Percentiles rank a stretch among this genome's conserved stretches.
Conservation (phyloP, 2,888 invertebrate species). For the Machimus rusticus region DNA sequence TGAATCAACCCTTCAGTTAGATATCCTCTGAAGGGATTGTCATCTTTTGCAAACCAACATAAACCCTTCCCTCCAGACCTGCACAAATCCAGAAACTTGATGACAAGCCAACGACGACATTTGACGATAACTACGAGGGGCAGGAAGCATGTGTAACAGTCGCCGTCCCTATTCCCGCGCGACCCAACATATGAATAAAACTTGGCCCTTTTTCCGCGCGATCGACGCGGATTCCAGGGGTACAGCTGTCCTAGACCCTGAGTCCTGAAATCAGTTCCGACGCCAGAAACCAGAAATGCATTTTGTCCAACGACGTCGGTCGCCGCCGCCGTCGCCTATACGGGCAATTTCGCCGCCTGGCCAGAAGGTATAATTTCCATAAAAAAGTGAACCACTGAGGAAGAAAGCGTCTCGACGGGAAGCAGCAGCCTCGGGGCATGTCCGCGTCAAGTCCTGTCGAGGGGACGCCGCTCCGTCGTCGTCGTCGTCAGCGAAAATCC, state of each 20-base stretch:
- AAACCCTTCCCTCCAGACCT: neutral
- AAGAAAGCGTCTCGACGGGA: slow-evolving; percentile 12
- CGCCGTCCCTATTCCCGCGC: neutral
- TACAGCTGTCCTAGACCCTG: neutral
- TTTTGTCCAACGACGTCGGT: slow-evolving; percentile 7
- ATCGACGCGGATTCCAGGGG: neutral
- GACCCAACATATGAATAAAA: neutral
- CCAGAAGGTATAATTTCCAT: slow-evolving; percentile 37
- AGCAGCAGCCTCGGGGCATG: neutral
- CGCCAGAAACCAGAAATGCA: neutral
- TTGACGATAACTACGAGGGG: neutral
- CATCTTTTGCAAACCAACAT: neutral
- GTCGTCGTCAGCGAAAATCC: neutral
- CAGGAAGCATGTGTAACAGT: neutral
- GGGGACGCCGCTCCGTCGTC: neutral
- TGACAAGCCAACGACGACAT: neutral
- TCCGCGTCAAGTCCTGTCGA: neutral
- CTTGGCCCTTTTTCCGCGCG: neutral
- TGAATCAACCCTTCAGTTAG: slow-evolving; percentile 4
- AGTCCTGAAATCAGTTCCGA: neutral
- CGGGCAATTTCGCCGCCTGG: slow-evolving; percentile 31
- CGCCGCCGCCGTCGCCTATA: slow-evolving; percentile 13
- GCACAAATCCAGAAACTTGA: neutral
- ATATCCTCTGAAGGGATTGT: neutral
- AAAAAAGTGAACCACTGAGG: neutral